Conservation (phyloP, 2,888 invertebrate genomes). For the Thyatira batis region DNA sequence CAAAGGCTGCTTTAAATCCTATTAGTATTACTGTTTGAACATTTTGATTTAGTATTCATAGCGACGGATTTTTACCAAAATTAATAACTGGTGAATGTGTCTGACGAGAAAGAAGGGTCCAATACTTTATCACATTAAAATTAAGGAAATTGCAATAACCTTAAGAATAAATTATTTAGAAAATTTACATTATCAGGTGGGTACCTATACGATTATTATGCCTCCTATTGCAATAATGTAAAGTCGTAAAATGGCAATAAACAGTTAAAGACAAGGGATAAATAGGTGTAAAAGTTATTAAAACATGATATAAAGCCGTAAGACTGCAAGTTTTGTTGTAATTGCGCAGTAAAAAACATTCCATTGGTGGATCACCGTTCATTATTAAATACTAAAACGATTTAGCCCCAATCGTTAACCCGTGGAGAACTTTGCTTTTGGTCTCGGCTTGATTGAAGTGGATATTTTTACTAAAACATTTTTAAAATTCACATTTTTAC, state of each 20-base stretch:
- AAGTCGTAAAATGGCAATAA: slow-evolving; percentile 19
- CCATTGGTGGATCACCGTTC: neutral
- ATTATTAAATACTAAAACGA: neutral
- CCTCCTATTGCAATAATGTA: neutral
- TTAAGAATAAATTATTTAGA: neutral
- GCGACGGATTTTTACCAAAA: too few species aligned
- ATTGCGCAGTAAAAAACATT: neutral
- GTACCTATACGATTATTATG: neutral
- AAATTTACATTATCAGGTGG: too few species aligned
- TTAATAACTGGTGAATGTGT: too few species aligned
- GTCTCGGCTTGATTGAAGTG: neutral
- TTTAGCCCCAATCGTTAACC: neutral
- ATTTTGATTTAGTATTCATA: too few species aligned
- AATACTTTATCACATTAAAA: neutral
- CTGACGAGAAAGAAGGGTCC: neutral
- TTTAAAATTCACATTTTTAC: neutral
- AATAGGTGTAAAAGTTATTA: slow-evolving; percentile 29
- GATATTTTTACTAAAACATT: neutral
- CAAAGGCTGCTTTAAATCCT: too few species aligned
- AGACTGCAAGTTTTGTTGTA: slow-evolving; percentile 7
- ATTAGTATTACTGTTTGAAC: too few species aligned
- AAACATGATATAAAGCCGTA: slow-evolving; percentile 16
- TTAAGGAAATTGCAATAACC: neutral
- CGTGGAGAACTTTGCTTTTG: neutral
- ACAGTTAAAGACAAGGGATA: slow-evolving; percentile 13